A percentile compares a stretch with the other conserved stretches of the same genome.
These are phyloP conservation scores for Osmerus mordax DNA, from an alignment of 2,113 vertebrate species.

Conservation along the genomic window DNA sequence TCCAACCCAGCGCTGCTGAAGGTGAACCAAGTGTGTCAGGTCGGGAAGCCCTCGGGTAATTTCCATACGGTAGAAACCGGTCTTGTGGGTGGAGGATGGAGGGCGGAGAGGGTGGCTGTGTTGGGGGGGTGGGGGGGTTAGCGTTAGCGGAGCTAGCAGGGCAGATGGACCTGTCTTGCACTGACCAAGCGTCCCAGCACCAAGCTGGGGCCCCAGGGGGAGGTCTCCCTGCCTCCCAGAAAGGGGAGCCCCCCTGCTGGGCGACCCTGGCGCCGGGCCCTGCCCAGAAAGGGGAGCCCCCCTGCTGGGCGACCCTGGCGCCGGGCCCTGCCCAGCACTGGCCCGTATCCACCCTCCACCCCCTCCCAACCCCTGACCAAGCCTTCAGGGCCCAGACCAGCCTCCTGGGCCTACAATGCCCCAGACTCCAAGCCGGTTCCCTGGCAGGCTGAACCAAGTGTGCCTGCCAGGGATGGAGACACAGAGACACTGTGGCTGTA, in stretches of 20 bases:
- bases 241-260: conserved; percentile 68
- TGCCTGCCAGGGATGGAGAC: conserved; percentile 42
- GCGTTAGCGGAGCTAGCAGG: conserved; percentile 20
- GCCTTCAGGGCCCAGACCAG: conserved; percentile 58
- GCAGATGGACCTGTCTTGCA: conserved; percentile 78
- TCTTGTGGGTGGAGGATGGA: conserved; percentile 22
- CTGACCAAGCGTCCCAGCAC: conserved; percentile 70
- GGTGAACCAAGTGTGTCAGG: conserved; percentile 62
- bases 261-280: conserved; percentile 67
- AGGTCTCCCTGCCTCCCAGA: conserved; percentile 62
- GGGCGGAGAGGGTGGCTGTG: conserved; percentile 39
- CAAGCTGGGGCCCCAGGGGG: conserved; percentile 61
- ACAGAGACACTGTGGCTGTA: conserved; percentile 2
- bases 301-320: conserved; percentile 72
- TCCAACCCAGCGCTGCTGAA: conserved; percentile 44
- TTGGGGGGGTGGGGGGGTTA: conserved; percentile 24
- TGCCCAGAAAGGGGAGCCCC: conserved; percentile 65
- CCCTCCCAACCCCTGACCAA: conserved; percentile 63
- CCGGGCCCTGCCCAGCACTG: conserved; percentile 62
- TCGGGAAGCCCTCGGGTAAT: conserved; percentile 64
- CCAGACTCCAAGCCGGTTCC: conserved; percentile 65
- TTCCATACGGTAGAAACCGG: conserved; percentile 64
- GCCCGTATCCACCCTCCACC: conserved; percentile 60
- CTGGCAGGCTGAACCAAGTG: conserved; percentile 46
- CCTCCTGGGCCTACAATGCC: conserved; percentile 63